These are phyloP conservation scores for Patiria pectinifera DNA, from an alignment of 53 echinoderm and acorn worm genomes.

Conservation along the genomic window DNA sequence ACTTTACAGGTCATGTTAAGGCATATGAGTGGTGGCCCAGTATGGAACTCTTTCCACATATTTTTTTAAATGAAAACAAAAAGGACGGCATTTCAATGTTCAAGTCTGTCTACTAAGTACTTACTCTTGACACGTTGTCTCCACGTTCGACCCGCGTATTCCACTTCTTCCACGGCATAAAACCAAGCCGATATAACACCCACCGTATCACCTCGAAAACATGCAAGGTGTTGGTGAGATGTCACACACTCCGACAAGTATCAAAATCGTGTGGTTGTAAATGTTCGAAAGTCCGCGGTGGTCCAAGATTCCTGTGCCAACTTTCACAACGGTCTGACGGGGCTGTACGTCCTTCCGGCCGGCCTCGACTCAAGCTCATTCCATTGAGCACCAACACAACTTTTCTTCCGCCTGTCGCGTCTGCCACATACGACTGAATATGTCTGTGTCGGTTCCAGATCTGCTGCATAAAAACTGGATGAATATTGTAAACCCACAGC, in stretches of 20 bases:
- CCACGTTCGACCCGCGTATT: slow-evolving; percentile 38
- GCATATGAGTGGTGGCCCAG: too few relatives aligned
- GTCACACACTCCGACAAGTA: neutral
- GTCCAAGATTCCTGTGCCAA: neutral
- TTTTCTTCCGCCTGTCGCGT: neutral
- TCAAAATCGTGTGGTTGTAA: neutral
- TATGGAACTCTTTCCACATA: too few relatives aligned
- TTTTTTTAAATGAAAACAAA: too few relatives aligned
- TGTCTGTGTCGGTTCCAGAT: neutral
- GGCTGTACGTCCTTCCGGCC: neutral
- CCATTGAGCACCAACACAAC: neutral
- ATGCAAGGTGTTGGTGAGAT: slow-evolving; percentile 6
- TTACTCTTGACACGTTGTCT: slow-evolving; percentile 58
- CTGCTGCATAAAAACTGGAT: too few relatives aligned
- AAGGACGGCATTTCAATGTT: neutral
- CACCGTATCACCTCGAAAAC: slow-evolving; percentile 41
- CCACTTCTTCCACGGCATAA: slow-evolving; percentile 41
- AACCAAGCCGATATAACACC: neutral
- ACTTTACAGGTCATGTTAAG: too few relatives aligned
- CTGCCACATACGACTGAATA: neutral
- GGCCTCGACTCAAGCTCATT: neutral
- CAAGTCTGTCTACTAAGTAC: neutral
- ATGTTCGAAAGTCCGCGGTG: neutral
- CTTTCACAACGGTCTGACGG: neutral
- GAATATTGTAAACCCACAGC: neutral